Base-by-base conservation (phyloP, 2,888 invertebrate species). In the Tridacna gigas region DNA sequence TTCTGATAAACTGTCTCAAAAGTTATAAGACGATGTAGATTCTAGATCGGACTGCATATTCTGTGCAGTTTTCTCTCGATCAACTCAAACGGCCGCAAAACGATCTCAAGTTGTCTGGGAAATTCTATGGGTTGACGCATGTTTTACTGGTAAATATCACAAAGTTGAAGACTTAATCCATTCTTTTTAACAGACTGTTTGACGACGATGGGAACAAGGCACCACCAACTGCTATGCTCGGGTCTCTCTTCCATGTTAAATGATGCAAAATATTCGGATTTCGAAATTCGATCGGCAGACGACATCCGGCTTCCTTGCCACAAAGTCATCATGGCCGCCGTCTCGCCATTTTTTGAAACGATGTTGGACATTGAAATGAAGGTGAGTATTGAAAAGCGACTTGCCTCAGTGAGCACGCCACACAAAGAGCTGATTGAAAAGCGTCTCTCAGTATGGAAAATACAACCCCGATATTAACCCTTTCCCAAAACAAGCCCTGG, bases 261-360 rank as follows among this genome's bases (percentile, higher is more conserved):
- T 0, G 51, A 77, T 4, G 79, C 63, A 18, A 79, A 77, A 60
- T 86, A 79, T 67, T 56, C 73, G 25, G 86, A 86, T 60, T 82
- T 83, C 26, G 65, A 51, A 9, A 45, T 86, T 47, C 37, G 61
- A 15, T 65, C 86, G 26, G 48, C 22, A 1, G 83, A 80, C 13
- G 37, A 47, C 5, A 77, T 56, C 45, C 45, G 51, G 15, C 71
- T 83, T 18, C 56, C n/a, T 20, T 86, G 86, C 37, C 86, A 86
- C 48, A 81, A 69, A 61, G 83, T 83, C 18, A 76, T 86, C 22
- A 77, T 86, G n/a, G 79, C 86, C 45, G 86, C 86, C 11, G 77
- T 79, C 20, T 86, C 86, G 12, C 80, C 83, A 18, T 79, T 80
- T 65, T 81, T 86, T 65, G 83, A 86, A n/a, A 82, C 76, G 18